A percentile compares a stretch with the other conserved stretches of the same genome.
Conservation (phyloP, 1,140 invertebrate species). For the Drosophila pandora region DNA sequence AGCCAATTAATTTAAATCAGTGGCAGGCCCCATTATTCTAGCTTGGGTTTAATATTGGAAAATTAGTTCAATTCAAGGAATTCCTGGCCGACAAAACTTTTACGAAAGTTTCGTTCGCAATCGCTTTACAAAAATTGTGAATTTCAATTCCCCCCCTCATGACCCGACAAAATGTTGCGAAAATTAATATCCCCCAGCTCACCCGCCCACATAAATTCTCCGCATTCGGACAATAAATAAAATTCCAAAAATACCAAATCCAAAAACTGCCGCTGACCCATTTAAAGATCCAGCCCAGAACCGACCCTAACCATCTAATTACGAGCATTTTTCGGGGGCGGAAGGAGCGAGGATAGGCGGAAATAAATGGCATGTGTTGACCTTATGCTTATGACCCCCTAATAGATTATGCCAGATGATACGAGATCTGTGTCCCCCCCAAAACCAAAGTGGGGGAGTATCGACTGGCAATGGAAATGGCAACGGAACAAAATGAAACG, state of each 20-base stretch:
- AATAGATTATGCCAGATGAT: slow-evolving; percentile 71
- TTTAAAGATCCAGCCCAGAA: slow-evolving; percentile 27
- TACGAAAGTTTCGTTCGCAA: slow-evolving; percentile 8
- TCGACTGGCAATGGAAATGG: slow-evolving; percentile 14
- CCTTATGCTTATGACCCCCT: slow-evolving; percentile 72
- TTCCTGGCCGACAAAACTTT: slow-evolving; percentile 7
- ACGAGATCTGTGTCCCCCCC: slow-evolving; percentile 34
- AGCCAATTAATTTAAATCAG: neutral
- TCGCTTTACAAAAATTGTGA: slow-evolving; percentile 20
- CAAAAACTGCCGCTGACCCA: slow-evolving; percentile 52
- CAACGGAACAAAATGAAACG: slow-evolving; percentile 19
- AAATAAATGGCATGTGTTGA: slow-evolving; percentile 69
- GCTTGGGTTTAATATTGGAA: neutral
- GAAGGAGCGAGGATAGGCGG: neutral
- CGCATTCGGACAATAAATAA: slow-evolving; percentile 53
- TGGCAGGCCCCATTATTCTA: neutral
- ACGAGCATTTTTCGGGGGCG: slow-evolving; percentile 32
- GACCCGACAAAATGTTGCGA: slow-evolving; percentile 42
- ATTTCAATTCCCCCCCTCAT: slow-evolving; percentile 49
- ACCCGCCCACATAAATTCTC: slow-evolving; percentile 46
- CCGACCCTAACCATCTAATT: slow-evolving; percentile 43
- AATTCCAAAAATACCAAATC: slow-evolving; percentile 46
- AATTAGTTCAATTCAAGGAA: slow-evolving; percentile 6
- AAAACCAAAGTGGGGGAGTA: slow-evolving; percentile 13
- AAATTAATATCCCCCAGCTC: slow-evolving; percentile 49